These are phyloP conservation scores for Heloderma charlesbogerti DNA, from an alignment of 2,113 vertebrate species.

Conservation along the genomic window DNA sequence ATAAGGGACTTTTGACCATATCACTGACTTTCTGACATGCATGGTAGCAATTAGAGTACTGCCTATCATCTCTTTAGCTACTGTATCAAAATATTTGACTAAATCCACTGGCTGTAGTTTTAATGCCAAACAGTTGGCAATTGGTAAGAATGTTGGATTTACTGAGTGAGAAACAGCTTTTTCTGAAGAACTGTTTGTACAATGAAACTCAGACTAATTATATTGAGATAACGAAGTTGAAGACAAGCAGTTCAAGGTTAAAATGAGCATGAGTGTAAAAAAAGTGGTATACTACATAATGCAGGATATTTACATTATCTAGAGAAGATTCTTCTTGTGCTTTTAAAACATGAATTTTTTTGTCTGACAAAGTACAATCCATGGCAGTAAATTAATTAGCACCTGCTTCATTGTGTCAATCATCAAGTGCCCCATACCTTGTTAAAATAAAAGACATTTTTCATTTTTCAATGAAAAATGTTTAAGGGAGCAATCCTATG, in stretches of 20 bases:
- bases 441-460: background rate
- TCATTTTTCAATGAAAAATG: no score
- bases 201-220: slow-evolving; percentile 53
- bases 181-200: slow-evolving; percentile 56
- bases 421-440: background rate
- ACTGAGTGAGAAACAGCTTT: slow-evolving; percentile 67
- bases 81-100: slow-evolving; percentile 69
- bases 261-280: slow-evolving; percentile 56
- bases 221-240: slow-evolving; percentile 62
- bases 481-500: no score
- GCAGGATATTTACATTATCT: background rate
- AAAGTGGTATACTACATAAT: slow-evolving; percentile 33
- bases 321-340: background rate
- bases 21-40: slow-evolving; percentile 60
- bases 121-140: slow-evolving; percentile 66
- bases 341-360: background rate
- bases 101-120: slow-evolving; percentile 62
- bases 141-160: slow-evolving; percentile 64
- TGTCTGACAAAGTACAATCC: background rate
- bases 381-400: background rate
- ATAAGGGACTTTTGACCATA: slow-evolving; percentile 36
- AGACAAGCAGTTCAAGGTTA: slow-evolving; percentile 58
- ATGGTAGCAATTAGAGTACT: slow-evolving; percentile 62
- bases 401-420: background rate
- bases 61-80: slow-evolving; percentile 65